Percentiles rank a stretch among this genome's conserved stretches.
Conservation (phyloP, 2,113 vertebrate genomes). For the Menura novaehollandiae region DNA sequence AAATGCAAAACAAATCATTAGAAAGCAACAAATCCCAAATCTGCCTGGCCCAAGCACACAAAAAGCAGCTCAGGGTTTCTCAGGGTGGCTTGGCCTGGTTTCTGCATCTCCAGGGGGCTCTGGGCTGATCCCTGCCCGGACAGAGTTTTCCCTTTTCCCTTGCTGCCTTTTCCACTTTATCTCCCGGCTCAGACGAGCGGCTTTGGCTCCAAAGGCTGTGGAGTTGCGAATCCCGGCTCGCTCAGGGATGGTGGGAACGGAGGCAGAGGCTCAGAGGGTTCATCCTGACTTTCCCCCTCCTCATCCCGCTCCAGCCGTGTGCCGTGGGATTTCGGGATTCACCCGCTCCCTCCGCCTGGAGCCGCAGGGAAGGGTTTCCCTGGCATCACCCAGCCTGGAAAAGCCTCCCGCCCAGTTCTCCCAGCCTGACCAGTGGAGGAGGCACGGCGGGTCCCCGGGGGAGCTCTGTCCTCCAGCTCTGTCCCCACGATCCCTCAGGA, state of each 20-base stretch:
- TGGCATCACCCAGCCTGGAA: not conserved
- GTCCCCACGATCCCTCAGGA: not conserved
- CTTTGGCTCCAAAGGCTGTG: not conserved
- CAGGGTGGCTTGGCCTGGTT: not conserved
- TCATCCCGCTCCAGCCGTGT: accelerated
- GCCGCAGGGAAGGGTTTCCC: not conserved
- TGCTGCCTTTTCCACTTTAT: not conserved
- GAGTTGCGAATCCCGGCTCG: not conserved
- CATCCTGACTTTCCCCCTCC: not conserved
- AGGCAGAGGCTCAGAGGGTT: not conserved
- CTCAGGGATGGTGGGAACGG: not conserved
- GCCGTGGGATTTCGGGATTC: not conserved
- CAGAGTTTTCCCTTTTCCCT: not conserved
- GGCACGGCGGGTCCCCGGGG: not conserved
- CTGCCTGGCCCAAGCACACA: not conserved
- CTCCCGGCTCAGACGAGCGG: not conserved
- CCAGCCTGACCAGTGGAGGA: not conserved
- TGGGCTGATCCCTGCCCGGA: not conserved
- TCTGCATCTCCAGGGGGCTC: not conserved
- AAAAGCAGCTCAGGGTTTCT: not conserved
- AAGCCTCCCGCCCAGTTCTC: not conserved
- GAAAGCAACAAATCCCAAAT: not conserved
- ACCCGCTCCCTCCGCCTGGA: not conserved
- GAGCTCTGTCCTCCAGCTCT: not conserved
- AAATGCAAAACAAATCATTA: not conserved